Conservation (phyloP, 2,888 invertebrate species). For the Agapostemon virescens region DNA sequence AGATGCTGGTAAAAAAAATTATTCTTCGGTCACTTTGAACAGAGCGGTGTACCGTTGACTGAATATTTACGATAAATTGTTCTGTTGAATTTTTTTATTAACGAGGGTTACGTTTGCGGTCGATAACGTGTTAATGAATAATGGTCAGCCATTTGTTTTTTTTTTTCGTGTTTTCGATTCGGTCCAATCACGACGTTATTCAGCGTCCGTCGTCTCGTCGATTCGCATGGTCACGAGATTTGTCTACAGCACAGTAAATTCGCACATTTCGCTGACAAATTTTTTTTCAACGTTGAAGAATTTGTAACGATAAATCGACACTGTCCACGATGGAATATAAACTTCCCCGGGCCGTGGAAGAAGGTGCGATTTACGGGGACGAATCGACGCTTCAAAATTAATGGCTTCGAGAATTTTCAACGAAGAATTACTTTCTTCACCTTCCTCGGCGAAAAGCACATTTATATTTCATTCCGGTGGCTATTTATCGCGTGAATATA, state of each 20-base stretch:
- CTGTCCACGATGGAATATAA: conserved; percentile 22
- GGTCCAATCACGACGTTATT: neutral
- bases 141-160: too few relatives aligned
- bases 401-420: neutral
- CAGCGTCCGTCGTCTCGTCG: neutral
- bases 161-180: conserved; percentile 6
- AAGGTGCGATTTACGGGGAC: conserved; percentile 28
- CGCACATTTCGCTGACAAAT: conserved; percentile 13
- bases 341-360: conserved; percentile 17
- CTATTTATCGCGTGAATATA: neutral
- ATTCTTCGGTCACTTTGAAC: too few relatives aligned
- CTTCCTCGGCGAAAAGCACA: neutral
- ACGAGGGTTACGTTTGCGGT: neutral
- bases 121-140: neutral
- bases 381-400: conserved; percentile 25
- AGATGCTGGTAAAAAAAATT: too few relatives aligned
- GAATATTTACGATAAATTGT: neutral
- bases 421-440: neutral
- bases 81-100: neutral
- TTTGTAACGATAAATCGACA: conserved; percentile 29
- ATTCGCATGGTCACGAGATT: neutral
- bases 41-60: too few relatives aligned
- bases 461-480: neutral
- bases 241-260: conserved; percentile 4
- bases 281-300: conserved; percentile 17